These are phyloP conservation scores for Eupithecia exiguata DNA, from an alignment of 2,888 invertebrate genomes.

Conservation along the genomic window DNA sequence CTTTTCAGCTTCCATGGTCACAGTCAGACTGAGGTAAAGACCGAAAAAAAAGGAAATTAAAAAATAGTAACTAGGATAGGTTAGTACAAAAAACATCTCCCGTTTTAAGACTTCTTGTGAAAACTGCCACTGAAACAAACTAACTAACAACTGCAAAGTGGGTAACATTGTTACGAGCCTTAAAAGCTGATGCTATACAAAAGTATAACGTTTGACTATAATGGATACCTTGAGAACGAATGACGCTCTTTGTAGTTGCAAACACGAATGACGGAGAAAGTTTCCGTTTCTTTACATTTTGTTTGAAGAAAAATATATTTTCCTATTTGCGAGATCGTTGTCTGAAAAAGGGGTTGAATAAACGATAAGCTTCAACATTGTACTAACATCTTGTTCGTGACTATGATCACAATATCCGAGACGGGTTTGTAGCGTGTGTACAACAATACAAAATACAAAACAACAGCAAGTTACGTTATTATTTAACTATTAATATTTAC, in stretches of 20 bases:
- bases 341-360: slow-evolving; percentile 4
- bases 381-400: background rate
- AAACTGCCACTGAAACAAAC: background rate
- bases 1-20: too few relatives aligned
- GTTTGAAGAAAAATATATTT: background rate
- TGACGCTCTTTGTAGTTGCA: background rate
- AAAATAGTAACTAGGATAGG: too few relatives aligned
- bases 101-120: background rate
- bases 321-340: background rate
- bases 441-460: too few relatives aligned
- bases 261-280: background rate
- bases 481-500: background rate
- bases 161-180: background rate
- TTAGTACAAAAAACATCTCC: background rate
- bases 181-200: slow-evolving; percentile 15
- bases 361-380: slow-evolving; percentile 1
- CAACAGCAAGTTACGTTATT: background rate
- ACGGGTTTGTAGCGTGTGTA: background rate
- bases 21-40: too few relatives aligned
- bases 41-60: background rate
- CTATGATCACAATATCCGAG: background rate
- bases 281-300: slow-evolving; percentile 5
- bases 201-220: background rate
- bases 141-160: background rate
- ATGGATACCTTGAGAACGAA: slow-evolving; percentile 1